Evolutionary conservation across 30 jellyfish, hydroid and myxozoan species (phyloP).

Genomic region (Aurelia coerulea): DNA sequence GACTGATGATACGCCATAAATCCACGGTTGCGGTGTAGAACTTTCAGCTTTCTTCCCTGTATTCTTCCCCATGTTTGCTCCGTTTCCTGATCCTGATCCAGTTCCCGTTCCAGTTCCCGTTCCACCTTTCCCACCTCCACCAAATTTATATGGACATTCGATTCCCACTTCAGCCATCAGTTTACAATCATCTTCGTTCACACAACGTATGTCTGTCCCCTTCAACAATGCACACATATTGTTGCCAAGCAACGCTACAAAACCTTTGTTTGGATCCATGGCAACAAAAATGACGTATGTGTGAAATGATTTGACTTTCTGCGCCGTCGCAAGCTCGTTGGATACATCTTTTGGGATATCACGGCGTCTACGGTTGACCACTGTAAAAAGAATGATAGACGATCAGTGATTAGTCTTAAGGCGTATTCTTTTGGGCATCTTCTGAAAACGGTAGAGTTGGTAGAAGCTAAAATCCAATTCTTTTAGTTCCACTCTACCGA

Average conservation of each 20-base stretch:
- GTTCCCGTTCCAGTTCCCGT: background rate
- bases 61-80: conserved; percentile 21
- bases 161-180: conserved; percentile 51
- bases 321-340: conserved; percentile 59
- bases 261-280: conserved; percentile 52
- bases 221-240: conserved; percentile 61
- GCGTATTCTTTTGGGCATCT: too few relatives aligned
- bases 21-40: conserved; percentile 49
- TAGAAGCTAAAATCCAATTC: too few relatives aligned
- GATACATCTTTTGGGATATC: conserved; percentile 65
- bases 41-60: background rate
- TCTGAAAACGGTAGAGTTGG: too few relatives aligned
- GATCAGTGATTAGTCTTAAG: background rate
- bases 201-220: conserved; percentile 71
- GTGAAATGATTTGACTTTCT: conserved; percentile 23
- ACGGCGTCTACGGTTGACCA: conserved; percentile 43
- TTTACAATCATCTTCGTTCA: conserved; percentile 70
- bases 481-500: too few relatives aligned
- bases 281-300: conserved; percentile 67
- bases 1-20: conserved; percentile 33
- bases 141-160: conserved; percentile 64
- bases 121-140: background rate
- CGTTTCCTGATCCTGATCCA: conserved; percentile 5
- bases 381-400: background rate
- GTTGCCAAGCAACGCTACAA: conserved; percentile 31